phyloP scores from a whole-genome alignment of 2,888 invertebrate species.

The Cantharis rufa region DNA sequence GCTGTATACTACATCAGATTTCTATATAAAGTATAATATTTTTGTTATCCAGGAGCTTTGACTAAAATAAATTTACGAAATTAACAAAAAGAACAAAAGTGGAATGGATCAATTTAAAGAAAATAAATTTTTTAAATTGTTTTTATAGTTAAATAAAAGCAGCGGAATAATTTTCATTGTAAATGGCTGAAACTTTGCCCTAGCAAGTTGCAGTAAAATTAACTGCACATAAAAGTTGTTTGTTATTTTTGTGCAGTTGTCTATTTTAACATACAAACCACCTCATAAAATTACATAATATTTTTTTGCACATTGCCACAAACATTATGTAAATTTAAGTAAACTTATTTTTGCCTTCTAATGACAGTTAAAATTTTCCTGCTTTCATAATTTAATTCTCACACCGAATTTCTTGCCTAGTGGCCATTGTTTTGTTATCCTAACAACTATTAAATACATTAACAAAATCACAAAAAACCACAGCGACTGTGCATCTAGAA shows the following conservation, averaged over 20 bases:
- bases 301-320: neutral
- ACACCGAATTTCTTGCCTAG: neutral
- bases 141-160: neutral
- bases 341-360: neutral
- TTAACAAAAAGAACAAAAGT: neutral
- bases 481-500: too few relatives aligned
- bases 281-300: neutral
- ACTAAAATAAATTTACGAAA: neutral
- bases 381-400: neutral
- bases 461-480: too few relatives aligned
- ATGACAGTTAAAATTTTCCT: neutral
- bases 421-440: neutral
- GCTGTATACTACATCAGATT: slow-evolving; percentile 4
- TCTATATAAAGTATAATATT: neutral
- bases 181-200: neutral
- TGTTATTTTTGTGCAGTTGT: neutral
- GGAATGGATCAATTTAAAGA: neutral
- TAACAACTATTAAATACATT: too few relatives aligned
- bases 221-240: neutral
- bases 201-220: neutral
- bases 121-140: neutral
- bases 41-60: neutral
- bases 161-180: neutral
- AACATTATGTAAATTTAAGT: neutral
- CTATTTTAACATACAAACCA: neutral